A percentile compares a stretch with the other conserved stretches of the same genome.
Conservation (phyloP, 2,113 vertebrate species). For the Halcyon senegalensis region DNA sequence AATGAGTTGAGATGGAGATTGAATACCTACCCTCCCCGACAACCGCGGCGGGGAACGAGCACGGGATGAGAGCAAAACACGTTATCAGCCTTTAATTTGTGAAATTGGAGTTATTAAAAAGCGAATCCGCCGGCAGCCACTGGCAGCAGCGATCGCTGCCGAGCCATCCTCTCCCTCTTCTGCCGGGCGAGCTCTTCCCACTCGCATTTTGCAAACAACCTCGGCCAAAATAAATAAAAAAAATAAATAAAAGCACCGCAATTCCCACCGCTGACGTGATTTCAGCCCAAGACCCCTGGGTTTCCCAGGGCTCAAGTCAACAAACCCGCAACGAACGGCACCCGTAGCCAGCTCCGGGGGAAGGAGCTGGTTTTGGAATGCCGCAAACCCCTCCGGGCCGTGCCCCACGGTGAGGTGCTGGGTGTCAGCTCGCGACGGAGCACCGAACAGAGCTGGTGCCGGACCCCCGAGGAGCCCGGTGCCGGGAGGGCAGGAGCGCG, state of each 20-base stretch:
- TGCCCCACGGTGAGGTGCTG: background rate
- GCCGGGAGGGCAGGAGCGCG: background rate
- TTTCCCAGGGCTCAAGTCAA: background rate
- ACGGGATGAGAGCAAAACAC: background rate
- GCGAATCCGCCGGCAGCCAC: background rate
- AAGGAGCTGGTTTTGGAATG: background rate
- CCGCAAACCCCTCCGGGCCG: background rate
- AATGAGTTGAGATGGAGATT: constrained; percentile 80
- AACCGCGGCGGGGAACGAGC: background rate
- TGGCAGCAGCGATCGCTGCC: background rate
- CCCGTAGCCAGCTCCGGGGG: background rate
- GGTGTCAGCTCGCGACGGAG: background rate
- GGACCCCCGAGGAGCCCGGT: background rate
- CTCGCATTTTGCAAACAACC: accelerated
- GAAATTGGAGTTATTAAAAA: background rate
- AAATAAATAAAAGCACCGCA: background rate
- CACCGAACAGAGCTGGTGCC: background rate
- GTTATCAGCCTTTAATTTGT: background rate
- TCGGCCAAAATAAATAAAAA: too few relatives aligned
- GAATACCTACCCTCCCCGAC: constrained; percentile 52
- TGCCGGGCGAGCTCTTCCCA: background rate
- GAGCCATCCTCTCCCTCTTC: background rate
- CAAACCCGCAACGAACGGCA: background rate
- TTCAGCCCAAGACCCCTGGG: background rate
- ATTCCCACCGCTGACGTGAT: accelerated